Conservation (phyloP, 2,797 vertebrate genomes). For the Takifugu ocellatus region DNA sequence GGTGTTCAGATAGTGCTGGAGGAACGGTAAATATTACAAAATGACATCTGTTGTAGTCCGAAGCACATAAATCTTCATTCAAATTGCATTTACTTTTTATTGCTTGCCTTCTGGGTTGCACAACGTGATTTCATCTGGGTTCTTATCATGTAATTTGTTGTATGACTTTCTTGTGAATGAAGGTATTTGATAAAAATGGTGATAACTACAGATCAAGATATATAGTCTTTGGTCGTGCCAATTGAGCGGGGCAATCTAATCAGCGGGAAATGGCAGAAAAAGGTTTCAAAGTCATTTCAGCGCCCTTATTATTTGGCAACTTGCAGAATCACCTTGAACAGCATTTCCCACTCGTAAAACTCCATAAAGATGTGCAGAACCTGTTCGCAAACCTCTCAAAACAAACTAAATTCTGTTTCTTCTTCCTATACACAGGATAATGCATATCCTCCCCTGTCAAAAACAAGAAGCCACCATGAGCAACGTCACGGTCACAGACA, state of each 20-base stretch:
- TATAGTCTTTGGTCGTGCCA: conserved; percentile 20
- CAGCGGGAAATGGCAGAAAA: conserved; percentile 8
- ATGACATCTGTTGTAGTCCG: neutral
- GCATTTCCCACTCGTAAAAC: conserved; percentile 14
- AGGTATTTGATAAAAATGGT: too few relatives aligned
- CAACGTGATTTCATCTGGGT: neutral
- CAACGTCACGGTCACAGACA: conserved; percentile 92
- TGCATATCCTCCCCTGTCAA: conserved; percentile 77
- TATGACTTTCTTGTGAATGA: neutral
- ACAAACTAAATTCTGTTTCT: conserved; percentile 7
- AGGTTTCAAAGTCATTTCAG: neutral
- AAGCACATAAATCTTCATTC: neutral
- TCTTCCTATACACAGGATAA: conserved; percentile 68
- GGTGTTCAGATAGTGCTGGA: conserved; percentile 67
- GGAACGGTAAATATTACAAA: conserved; percentile 71
- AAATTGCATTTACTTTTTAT: neutral
- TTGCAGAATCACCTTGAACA: conserved; percentile 15
- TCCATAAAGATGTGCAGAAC: conserved; percentile 10
- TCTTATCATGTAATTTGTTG: neutral
- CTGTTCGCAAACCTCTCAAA: too few relatives aligned
- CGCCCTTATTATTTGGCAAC: conserved; percentile 21
- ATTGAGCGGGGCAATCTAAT: conserved; percentile 20
- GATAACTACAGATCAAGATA: conserved; percentile 13
- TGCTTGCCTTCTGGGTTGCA: too few relatives aligned
- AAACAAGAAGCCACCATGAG: conserved; percentile 95